These are phyloP conservation scores for Dolichallabes microphthalmus DNA, from an alignment of 2,113 vertebrate species.

Conservation along the genomic window DNA sequence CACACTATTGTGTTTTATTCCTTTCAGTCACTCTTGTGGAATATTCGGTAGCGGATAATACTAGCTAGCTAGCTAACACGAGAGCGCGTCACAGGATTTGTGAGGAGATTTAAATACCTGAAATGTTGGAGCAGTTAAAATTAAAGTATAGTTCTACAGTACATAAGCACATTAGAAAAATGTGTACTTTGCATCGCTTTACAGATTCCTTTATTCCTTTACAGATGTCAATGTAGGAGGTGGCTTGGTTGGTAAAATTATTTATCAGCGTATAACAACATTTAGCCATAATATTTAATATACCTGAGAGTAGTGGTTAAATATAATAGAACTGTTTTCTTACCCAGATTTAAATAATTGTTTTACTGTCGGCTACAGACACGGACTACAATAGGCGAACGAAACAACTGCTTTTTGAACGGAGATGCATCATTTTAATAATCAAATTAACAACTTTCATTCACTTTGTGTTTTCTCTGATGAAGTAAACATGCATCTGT, in stretches of 20 bases:
- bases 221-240: background rate
- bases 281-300: background rate
- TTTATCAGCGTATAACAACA: background rate
- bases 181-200: background rate
- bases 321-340: background rate
- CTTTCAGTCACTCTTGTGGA: background rate
- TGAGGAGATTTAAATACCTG: background rate
- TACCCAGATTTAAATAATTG: background rate
- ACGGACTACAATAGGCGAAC: background rate
- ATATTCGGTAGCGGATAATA: background rate
- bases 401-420: background rate
- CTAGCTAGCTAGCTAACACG: background rate
- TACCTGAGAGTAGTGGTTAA: background rate
- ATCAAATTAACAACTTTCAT: background rate
- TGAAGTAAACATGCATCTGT: constrained; percentile 5
- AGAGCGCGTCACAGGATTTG: background rate
- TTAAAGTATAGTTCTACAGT: background rate
- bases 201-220: background rate
- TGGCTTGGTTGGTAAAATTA: background rate
- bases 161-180: background rate
- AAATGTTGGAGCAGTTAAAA: background rate
- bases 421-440: background rate
- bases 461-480: background rate
- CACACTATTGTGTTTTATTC: background rate
- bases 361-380: background rate